Base-by-base conservation (phyloP, 2,797 vertebrate genomes). In the Melanogrammus aeglefinus region DNA sequence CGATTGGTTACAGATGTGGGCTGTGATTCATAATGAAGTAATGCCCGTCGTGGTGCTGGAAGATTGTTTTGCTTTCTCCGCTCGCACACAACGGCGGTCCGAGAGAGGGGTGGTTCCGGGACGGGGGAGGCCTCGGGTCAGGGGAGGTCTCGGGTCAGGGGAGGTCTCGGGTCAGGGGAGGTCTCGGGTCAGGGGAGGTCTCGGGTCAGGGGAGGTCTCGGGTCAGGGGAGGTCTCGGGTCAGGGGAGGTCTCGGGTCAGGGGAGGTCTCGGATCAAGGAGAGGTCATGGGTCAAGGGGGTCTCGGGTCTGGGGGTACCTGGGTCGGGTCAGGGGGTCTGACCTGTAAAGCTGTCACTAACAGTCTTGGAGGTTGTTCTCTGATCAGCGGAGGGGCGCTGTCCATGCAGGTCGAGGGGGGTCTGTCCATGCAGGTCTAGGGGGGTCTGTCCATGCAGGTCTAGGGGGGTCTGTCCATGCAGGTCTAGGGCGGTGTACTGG, bases 11-110 rank as follows among this genome's bases (percentile, higher is more conserved):
- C 94, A 98, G 96, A 97, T 98, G 97, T 97, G 95, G 91, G 93
- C 92, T 94, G 93, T 94, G 95, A 96, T 96, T 95, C 96, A 95
- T 95, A 95, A 90, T 93, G 91, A 95, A 92, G 92, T 95, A 95
- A 97, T 96, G 97, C 95, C 95, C 94, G 92, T 93, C 94, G 94
- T 96, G 95, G 95, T 96, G 93, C 95, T 94, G 93, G 93, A 93
- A 88, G 92, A 88, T 86, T 92, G 92, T 92, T 93, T 91, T 94
- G 77, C 92, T 94, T 95, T 84, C 87, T 87, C 91, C 92, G 92
- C 87, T 85, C 78, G 74, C 90, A 92, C 92, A 94, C 95, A 91
- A 33, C 31, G 31, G 31, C 31, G 36, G 36, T 38, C 36, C 6
- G 36, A 38, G 36, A 9, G 36, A 38, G 36, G 36, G 36, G 36